A percentile compares a stretch with the other conserved stretches of the same genome.
Conservation (phyloP, 2,797 vertebrate species). For the Xenopus petersii region DNA sequence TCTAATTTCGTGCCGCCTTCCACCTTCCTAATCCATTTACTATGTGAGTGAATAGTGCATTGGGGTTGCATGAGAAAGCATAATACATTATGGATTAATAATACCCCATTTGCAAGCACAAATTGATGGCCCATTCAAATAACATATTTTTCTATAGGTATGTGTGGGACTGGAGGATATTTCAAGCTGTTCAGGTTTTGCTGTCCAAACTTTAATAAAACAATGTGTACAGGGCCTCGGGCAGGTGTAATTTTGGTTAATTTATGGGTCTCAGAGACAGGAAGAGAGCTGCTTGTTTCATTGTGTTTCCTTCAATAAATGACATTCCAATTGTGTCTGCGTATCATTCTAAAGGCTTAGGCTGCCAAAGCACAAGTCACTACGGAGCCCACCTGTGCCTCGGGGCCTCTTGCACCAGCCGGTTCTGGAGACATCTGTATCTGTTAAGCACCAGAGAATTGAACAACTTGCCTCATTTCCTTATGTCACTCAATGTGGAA, state of each 20-base stretch:
- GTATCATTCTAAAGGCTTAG: slow-evolving; percentile 61
- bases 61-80: no score
- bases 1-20: no score
- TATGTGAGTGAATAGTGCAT: no score
- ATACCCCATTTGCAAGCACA: no score
- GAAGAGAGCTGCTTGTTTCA: slow-evolving; percentile 61
- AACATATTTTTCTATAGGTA: slow-evolving; percentile 10
- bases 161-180: slow-evolving; percentile 44
- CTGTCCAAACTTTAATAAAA: slow-evolving; percentile 57
- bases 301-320: slow-evolving; percentile 62
- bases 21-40: no score
- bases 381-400: slow-evolving; percentile 66
- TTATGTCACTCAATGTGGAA: slow-evolving; percentile 51
- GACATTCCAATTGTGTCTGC: slow-evolving; percentile 66
- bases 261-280: slow-evolving; percentile 60
- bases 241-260: slow-evolving; percentile 62
- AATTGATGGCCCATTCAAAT: no score
- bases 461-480: slow-evolving; percentile 60
- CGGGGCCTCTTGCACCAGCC: slow-evolving; percentile 56
- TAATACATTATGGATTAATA: no score
- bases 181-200: slow-evolving; percentile 56
- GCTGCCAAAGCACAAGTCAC: slow-evolving; percentile 59
- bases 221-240: slow-evolving; percentile 54
- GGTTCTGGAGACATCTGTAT: slow-evolving; percentile 63
- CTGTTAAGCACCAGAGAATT: slow-evolving; percentile 63